A percentile compares a stretch with the other conserved stretches of the same genome.
phyloP scores from a whole-genome alignment of 2,113 vertebrate genomes.

The Cyanoliseus patagonus region DNA sequence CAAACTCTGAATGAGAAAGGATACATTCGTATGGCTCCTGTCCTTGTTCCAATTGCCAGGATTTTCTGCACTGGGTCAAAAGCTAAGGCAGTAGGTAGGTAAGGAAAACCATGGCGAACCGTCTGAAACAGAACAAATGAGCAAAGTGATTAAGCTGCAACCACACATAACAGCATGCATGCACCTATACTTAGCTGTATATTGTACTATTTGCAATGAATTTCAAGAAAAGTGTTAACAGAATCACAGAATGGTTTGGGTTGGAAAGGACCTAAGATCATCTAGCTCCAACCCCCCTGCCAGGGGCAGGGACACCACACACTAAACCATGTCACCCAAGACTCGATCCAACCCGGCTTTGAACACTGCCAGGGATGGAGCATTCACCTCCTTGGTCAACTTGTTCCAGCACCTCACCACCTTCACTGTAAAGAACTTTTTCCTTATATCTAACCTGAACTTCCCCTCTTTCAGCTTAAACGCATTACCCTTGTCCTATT shows the following conservation, averaged over 20 bases:
- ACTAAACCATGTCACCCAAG: background rate
- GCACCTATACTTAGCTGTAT: background rate
- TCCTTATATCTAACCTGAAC: background rate
- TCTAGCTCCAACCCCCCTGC: background rate
- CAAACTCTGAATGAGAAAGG: slow-evolving; percentile 77
- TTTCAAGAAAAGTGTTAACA: background rate
- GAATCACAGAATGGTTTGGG: background rate
- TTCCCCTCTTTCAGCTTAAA: background rate
- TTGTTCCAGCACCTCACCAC: background rate
- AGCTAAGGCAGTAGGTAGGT: slow-evolving; percentile 92
- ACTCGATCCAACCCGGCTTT: background rate
- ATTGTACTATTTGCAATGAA: background rate
- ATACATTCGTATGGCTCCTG: slow-evolving; percentile 97
- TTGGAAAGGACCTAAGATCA: background rate
- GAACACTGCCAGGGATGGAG: background rate
- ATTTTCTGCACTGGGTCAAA: slow-evolving; percentile 99
- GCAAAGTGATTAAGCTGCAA: background rate
- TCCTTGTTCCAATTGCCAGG: slow-evolving; percentile 91
- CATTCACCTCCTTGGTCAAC: background rate
- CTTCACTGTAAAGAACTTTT: background rate
- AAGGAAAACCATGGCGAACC: slow-evolving; percentile 95
- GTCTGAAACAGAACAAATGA: slow-evolving; percentile 83
- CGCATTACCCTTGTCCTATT: background rate
- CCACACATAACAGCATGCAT: background rate
- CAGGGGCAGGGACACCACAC: background rate